phyloP scores from a whole-genome alignment of 2,113 vertebrate genomes.

The Pseudopodoces humilis region DNA sequence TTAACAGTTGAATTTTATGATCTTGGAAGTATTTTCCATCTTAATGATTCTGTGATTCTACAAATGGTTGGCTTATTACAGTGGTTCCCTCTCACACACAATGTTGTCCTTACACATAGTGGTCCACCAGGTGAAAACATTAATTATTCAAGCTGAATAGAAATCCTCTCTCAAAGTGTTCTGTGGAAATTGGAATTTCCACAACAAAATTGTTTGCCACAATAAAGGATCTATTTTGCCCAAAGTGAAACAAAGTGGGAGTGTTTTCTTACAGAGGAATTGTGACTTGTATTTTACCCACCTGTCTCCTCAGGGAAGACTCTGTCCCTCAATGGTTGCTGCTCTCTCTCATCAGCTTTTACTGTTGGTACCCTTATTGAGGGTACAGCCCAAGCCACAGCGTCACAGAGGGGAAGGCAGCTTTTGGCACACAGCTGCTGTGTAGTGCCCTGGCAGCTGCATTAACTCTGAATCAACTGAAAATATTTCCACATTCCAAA shows the following conservation, averaged over 20 bases:
- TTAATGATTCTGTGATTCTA: neutral
- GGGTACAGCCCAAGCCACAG: neutral
- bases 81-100: rapidly evolving
- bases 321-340: neutral
- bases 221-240: neutral
- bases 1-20: neutral
- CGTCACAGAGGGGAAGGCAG: neutral
- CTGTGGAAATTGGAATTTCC: neutral
- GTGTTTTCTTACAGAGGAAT: neutral
- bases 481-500: neutral
- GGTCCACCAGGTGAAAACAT: neutral
- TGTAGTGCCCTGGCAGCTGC: neutral
- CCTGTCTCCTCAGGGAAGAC: neutral
- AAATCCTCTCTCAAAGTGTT: neutral
- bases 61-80: neutral
- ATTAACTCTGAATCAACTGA: neutral
- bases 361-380: neutral
- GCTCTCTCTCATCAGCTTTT: neutral
- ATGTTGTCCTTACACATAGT: rapidly evolving
- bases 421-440: neutral
- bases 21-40: neutral
- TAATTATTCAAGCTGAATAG: neutral
- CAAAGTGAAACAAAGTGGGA: neutral
- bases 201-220: neutral
- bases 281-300: neutral